Percentiles rank a stretch among this genome's conserved stretches.
These are phyloP conservation scores for Apis cerana DNA, from an alignment of 1,140 invertebrate genomes.

Conservation along the genomic window DNA sequence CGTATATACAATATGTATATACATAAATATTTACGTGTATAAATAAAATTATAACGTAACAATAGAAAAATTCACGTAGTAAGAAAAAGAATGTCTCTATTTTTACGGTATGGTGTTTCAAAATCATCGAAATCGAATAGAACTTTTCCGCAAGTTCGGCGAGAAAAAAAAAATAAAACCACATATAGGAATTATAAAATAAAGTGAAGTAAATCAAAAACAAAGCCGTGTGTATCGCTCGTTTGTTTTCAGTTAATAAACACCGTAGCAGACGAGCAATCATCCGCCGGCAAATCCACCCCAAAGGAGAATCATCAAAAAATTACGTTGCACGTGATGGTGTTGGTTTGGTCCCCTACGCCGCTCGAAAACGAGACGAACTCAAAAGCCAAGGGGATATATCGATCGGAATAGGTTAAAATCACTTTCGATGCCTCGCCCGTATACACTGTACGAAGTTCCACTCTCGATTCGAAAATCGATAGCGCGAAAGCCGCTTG, in stretches of 20 bases:
- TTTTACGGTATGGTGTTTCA: too few relatives aligned
- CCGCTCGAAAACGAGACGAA: background rate
- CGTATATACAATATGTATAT: too few relatives aligned
- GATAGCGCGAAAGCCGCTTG: conserved; percentile 54
- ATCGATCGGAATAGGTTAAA: conserved; percentile 43
- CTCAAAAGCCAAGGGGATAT: background rate
- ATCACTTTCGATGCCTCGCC: conserved; percentile 63
- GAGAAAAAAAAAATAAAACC: too few relatives aligned
- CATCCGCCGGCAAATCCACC: background rate
- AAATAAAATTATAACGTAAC: too few relatives aligned
- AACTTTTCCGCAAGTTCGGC: too few relatives aligned
- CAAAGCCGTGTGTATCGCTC: background rate
- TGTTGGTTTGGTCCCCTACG: conserved; percentile 5
- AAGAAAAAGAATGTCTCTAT: too few relatives aligned
- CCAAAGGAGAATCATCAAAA: background rate
- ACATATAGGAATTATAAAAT: background rate
- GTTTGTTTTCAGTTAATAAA: background rate
- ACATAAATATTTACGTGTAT: too few relatives aligned
- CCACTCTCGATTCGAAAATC: conserved; percentile 57
- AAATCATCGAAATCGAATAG: too few relatives aligned
- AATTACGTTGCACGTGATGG: background rate
- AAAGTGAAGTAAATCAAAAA: background rate
- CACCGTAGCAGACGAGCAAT: background rate
- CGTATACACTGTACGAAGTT: background rate
- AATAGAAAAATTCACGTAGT: too few relatives aligned